Evolutionary conservation across 2,888 invertebrate genomes (phyloP).

Genomic region (Idaea dimidiata): DNA sequence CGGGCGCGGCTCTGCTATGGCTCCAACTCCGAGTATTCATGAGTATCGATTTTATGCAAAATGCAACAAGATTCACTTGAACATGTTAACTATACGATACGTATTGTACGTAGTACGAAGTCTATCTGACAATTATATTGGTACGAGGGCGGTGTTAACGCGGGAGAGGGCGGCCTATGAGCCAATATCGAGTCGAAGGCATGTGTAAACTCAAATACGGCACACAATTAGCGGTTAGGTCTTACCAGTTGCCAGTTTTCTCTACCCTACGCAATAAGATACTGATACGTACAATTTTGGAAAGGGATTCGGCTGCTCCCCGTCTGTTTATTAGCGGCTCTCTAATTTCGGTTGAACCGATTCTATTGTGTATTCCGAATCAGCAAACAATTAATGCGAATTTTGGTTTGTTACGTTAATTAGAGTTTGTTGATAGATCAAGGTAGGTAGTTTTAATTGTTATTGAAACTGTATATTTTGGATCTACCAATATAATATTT

Average conservation of each 20-base stretch:
- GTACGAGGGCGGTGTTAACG: slow-evolving; percentile 55
- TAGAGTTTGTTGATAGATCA: slow-evolving; percentile 46
- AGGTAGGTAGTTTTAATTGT: slow-evolving; percentile 22
- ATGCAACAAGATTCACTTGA: slow-evolving; percentile 79
- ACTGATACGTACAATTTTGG: slow-evolving; percentile 58
- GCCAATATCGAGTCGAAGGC: slow-evolving; percentile 50
- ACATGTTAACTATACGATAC: slow-evolving; percentile 57
- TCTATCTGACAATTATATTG: slow-evolving; percentile 70
- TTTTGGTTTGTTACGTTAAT: slow-evolving; percentile 54
- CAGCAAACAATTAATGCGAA: slow-evolving; percentile 55
- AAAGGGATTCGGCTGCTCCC: slow-evolving; percentile 46
- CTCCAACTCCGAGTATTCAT: slow-evolving; percentile 68
- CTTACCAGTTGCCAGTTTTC: slow-evolving; percentile 34
- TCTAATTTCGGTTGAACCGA: slow-evolving; percentile 51
- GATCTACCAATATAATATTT: not conserved
- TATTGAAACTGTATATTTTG: slow-evolving; percentile 8
- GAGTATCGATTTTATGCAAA: slow-evolving; percentile 81
- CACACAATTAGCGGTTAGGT: slow-evolving; percentile 60
- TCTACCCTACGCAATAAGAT: slow-evolving; percentile 45
- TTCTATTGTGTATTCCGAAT: slow-evolving; percentile 52
- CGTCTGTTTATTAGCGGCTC: slow-evolving; percentile 56
- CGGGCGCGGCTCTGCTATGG: slow-evolving; percentile 52
- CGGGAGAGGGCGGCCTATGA: slow-evolving; percentile 46
- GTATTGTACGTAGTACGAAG: slow-evolving; percentile 53
- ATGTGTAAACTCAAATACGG: slow-evolving; percentile 49